Evolutionary conservation across 2,113 vertebrate genomes (phyloP), one percentile per base, ranked within the genome.

Genomic region (Neotoma lepida): DNA sequence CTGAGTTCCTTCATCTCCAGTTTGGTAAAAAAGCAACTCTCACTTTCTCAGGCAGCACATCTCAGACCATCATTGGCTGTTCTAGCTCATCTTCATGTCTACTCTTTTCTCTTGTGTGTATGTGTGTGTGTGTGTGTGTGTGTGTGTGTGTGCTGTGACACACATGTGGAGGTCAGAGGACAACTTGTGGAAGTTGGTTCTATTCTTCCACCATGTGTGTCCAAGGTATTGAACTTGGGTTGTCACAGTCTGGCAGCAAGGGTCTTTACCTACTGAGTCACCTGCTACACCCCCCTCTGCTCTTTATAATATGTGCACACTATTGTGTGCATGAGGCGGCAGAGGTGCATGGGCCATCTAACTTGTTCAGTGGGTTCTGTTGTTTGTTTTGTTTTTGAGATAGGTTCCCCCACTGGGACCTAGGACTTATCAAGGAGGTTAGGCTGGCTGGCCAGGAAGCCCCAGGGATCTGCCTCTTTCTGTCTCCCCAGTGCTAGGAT

Each of bases 11-110:
- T 4, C 39, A 44, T 46, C 39, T 70, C 58, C 78, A 39, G 41
- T 58, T n/a, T 58, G 28, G 17, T 51, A 39, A 96, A 93, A 93
- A 85, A 88, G 14, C 18, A 84, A 46, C 24, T 24, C 9, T 64
- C 44, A 46, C 44, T 70, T 39, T 70, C 41, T 89, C 61, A 63
- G 61, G 41, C 28, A 82, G 94, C 56, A 94, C 76, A 92, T 77
- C 18, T 22, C 49, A 87, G 61, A 20, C 74, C 58, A 46, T 49
- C 4, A 2, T 4, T 90, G 26, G 28, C 63, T 26, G 5, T 56
- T 93, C 58, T 66, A 4, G 58, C 66, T 77, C 44, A 63, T 17
- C 20, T 4, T 64, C 56, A 84, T 12, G 18, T 35, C 61, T 89
- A 63, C n/a, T 89, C 66, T 76, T 10, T 30, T 35, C 51, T 61